phyloP scores from a whole-genome alignment of 1,140 invertebrate species.

The Drosophila orosa region DNA sequence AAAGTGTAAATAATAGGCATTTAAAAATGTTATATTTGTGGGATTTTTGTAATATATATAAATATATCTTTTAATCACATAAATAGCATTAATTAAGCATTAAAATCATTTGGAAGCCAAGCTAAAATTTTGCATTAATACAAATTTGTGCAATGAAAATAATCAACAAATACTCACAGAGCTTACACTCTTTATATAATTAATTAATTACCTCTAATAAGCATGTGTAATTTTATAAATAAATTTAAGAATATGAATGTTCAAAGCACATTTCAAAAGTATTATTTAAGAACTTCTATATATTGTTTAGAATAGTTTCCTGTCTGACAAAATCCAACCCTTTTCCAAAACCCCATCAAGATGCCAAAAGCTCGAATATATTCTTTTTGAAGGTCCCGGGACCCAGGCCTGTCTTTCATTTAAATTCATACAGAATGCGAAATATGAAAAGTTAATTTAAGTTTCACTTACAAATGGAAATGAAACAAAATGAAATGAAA shows the following conservation, averaged over 20 bases:
- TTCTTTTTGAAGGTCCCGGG: not conserved
- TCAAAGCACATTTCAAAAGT: too few relatives aligned
- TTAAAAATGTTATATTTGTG: not conserved
- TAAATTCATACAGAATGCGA: conserved; percentile 76
- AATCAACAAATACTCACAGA: too few relatives aligned
- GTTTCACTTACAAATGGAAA: conserved; percentile 81
- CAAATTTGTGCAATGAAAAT: too few relatives aligned
- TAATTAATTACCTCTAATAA: not conserved
- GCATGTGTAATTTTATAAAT: not conserved
- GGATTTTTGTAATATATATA: not conserved
- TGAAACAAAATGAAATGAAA: conserved; percentile 78
- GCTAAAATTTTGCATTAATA: too few relatives aligned
- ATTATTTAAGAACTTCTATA: too few relatives aligned
- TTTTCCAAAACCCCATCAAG: conserved; percentile 4
- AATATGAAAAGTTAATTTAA: conserved; percentile 81
- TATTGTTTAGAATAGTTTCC: conserved; percentile 5
- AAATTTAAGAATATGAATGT: not conserved
- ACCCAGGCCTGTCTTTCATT: conserved; percentile 40
- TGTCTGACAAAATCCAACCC: conserved; percentile 10
- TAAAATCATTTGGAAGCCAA: not conserved
- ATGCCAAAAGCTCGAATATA: conserved; percentile 7
- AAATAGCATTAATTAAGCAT: too few relatives aligned
- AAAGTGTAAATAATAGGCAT: not conserved
- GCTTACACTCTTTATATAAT: not conserved
- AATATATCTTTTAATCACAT: not conserved